These are phyloP conservation scores for Lithophane ornitopus DNA, from an alignment of 2,888 invertebrate species.

Conservation along the genomic window DNA sequence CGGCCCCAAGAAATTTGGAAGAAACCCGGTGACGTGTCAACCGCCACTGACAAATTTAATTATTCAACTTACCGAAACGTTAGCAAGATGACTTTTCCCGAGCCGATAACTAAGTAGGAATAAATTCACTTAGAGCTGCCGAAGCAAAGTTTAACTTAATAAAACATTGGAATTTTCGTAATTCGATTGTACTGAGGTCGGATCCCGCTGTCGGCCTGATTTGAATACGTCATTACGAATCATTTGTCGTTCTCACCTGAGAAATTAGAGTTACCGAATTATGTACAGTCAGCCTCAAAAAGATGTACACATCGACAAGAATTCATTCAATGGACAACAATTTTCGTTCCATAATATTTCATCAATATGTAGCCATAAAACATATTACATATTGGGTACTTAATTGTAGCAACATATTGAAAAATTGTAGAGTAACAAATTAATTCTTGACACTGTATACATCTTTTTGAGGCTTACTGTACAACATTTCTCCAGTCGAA, in stretches of 20 bases:
- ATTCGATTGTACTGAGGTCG: conserved; percentile 86
- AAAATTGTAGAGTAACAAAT: neutral
- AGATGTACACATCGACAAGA: neutral
- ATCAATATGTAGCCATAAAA: neutral
- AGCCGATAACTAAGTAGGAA: conserved; percentile 90
- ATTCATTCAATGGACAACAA: too few relatives aligned
- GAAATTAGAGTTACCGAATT: conserved; percentile 55
- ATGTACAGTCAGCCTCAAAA: conserved; percentile 11
- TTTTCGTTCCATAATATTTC: neutral
- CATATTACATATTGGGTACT: neutral
- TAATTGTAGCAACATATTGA: neutral
- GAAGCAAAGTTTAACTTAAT: conserved; percentile 90
- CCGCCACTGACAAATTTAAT: conserved; percentile 90
- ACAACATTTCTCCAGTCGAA: conserved; percentile 40
- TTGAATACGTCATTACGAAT: conserved; percentile 88
- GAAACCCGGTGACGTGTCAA: conserved; percentile 89
- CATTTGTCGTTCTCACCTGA: conserved; percentile 77
- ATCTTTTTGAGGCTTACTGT: neutral
- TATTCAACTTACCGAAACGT: conserved; percentile 90
- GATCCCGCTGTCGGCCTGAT: conserved; percentile 81
- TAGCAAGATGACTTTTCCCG: conserved; percentile 89
- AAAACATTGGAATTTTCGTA: conserved; percentile 90
- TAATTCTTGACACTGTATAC: neutral
- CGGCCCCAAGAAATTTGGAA: conserved; percentile 85
- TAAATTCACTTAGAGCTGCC: conserved; percentile 89